Evolutionary conservation across 2,888 invertebrate species (phyloP).

Genomic region (Lasiommata megera): DNA sequence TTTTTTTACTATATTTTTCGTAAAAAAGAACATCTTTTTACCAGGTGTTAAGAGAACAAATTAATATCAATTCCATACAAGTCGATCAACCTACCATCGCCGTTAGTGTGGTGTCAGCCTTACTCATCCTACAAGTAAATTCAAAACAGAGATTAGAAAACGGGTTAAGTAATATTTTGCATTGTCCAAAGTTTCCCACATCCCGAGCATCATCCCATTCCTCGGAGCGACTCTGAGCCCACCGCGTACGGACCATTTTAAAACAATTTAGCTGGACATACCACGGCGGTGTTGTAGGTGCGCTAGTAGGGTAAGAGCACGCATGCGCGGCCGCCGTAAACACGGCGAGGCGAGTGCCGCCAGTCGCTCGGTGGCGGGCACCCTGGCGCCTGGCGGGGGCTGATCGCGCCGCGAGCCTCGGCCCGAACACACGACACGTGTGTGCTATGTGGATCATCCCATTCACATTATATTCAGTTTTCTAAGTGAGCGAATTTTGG

Average conservation of each 20-base stretch:
- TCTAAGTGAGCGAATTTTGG: slow-evolving; percentile 40
- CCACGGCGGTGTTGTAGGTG: background rate
- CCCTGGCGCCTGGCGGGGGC: slow-evolving; percentile 38
- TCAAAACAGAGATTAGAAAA: background rate
- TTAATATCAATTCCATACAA: no score
- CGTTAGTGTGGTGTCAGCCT: no score
- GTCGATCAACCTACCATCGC: no score
- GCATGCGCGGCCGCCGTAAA: slow-evolving; percentile 69
- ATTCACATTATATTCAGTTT: slow-evolving; percentile 34
- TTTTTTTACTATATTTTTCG: no score
- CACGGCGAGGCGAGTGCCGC: slow-evolving; percentile 51
- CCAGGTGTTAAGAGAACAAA: no score
- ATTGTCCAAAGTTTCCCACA: slow-evolving; percentile 8
- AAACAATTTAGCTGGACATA: slow-evolving; percentile 18
- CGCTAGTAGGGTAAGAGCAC: slow-evolving; percentile 52
- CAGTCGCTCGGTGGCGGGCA: slow-evolving; percentile 57
- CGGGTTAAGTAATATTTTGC: slow-evolving; percentile 1
- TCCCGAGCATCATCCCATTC: background rate
- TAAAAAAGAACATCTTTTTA: no score
- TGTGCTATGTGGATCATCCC: slow-evolving; percentile 52
- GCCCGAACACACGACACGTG: slow-evolving; percentile 45
- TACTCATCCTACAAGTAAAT: background rate
- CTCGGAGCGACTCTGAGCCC: slow-evolving; percentile 17
- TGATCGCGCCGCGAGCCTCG: slow-evolving; percentile 28
- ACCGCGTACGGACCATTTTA: slow-evolving; percentile 23